Evolutionary conservation across 2,113 vertebrate species (phyloP), one percentile per base, ranked within the genome.

Genomic region (Melanostigma gelatinosum): DNA sequence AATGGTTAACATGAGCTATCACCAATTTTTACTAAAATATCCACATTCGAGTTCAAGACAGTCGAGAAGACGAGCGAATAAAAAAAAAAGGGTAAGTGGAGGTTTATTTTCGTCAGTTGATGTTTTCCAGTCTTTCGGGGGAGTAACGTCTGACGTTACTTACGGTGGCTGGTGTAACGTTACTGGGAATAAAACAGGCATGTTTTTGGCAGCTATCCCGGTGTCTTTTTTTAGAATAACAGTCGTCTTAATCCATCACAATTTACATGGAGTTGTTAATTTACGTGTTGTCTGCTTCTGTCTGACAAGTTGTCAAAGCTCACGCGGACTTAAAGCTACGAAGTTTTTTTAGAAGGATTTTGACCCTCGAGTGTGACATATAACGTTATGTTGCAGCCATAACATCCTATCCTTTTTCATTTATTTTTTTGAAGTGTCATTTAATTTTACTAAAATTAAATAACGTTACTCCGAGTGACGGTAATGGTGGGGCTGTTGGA

Each of bases 1-100:
- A 95, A 96, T 96, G 95, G 94, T 95, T 96, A 96, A 95, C 95
- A 96, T 96, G 95, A 95, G 91, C 94, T 85, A 94, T 95, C 94
- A 93, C 77, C 93, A 94, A 94, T 91, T 91, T 91, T 91, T 89
- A 95, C 94, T 94, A 91, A 95, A 95, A 94, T 92, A 95, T 90
- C 91, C 91, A 93, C 92, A 95, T 89, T 94, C 91, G 77, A 94
- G 83, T 84, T 94, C 88, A 48, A 93, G 95, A 94, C 94, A 95
- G 93, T 94, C 93, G 84, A 95, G 93, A 94, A 93, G 92, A 89
- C 94, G 95, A 94, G 89, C 93, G 84, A 95, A 95, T 95, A 95
- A 91, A 95, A 87, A 94, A 88, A 96, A 95, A 93, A 95, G 93
- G 95, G 95, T 96, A 88, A 94, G 95, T 89, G 36, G 61, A 32